Conservation (phyloP, 2,113 vertebrate species). For the Barbus barbus region DNA sequence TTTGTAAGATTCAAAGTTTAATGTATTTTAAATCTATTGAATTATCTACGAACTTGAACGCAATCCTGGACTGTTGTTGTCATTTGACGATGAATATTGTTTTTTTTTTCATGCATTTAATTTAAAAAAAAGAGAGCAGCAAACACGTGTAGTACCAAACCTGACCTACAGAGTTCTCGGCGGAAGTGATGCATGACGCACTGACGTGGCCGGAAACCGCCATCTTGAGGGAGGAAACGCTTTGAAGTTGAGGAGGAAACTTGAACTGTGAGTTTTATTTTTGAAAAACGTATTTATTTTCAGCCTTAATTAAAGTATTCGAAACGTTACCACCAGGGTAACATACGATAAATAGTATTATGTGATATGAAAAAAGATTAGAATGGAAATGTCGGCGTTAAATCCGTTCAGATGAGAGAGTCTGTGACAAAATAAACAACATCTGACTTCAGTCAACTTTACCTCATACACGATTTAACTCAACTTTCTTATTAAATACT, state of each 20-base stretch:
- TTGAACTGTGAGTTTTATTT: conserved; percentile 52
- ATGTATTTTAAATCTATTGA: too few species aligned
- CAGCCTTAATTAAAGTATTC: not conserved
- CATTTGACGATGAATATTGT: too few species aligned
- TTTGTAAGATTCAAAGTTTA: too few species aligned
- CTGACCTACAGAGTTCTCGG: not conserved
- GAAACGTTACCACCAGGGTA: too few species aligned
- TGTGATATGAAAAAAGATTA: not conserved
- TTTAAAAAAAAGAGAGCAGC: too few species aligned
- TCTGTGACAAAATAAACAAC: not conserved
- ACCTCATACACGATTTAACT: too few species aligned
- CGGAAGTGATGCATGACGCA: conserved; percentile 56
- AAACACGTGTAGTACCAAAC: not conserved
- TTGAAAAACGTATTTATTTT: not conserved
- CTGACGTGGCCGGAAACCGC: conserved; percentile 72
- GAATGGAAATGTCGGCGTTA: not conserved
- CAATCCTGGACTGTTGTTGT: too few species aligned
- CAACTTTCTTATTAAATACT: not conserved
- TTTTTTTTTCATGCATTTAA: too few species aligned
- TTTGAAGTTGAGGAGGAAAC: conserved; percentile 65
- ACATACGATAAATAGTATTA: not conserved
- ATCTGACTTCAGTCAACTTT: too few species aligned
- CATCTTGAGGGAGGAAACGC: conserved; percentile 70
- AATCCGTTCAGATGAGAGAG: not conserved
- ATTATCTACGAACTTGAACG: too few species aligned